Conservation (phyloP, 2,888 invertebrate species). For the Leptinotarsa rubiginosa region DNA sequence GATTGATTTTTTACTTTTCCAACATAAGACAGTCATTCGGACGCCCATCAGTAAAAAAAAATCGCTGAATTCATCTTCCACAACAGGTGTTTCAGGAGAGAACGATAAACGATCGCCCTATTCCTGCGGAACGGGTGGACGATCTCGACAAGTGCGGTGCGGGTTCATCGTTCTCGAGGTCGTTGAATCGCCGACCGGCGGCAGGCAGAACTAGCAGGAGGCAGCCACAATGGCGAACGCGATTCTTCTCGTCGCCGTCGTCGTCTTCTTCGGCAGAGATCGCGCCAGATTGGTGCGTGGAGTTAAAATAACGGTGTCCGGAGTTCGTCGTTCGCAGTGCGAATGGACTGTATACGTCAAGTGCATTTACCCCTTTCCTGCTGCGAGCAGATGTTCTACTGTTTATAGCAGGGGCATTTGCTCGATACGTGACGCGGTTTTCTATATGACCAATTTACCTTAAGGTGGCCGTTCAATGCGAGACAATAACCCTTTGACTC, state of each 20-base stretch:
- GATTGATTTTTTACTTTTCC: no score
- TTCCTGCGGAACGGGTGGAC: conserved; percentile 19
- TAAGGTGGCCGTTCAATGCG: no score
- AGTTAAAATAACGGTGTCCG: conserved; percentile 52
- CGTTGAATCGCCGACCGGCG: conserved; percentile 48
- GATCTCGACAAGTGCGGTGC: conserved; percentile 21
- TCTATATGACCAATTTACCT: not conserved
- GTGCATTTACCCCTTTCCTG: conserved; percentile 49
- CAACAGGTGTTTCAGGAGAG: not conserved
- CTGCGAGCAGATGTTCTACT: conserved; percentile 22
- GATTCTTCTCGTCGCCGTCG: not conserved
- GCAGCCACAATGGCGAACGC: conserved; percentile 44
- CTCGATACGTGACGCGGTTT: conserved; percentile 19
- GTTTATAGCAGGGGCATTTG: conserved; percentile 5
- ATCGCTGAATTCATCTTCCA: no score
- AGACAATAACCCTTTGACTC: no score
- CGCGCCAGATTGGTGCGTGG: conserved; percentile 18
- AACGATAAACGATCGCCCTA: not conserved
- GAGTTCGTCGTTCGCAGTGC: conserved; percentile 45
- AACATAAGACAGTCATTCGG: no score
- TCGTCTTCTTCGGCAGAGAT: conserved; percentile 8
- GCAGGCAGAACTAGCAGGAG: conserved; percentile 23
- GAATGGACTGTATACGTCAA: conserved; percentile 43
- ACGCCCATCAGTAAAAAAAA: no score
- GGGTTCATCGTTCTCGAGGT: conserved; percentile 54